Evolutionary conservation across 2,888 invertebrate genomes (phyloP), one percentile per base, ranked within the genome.

Genomic region (Parnassius smintheus): DNA sequence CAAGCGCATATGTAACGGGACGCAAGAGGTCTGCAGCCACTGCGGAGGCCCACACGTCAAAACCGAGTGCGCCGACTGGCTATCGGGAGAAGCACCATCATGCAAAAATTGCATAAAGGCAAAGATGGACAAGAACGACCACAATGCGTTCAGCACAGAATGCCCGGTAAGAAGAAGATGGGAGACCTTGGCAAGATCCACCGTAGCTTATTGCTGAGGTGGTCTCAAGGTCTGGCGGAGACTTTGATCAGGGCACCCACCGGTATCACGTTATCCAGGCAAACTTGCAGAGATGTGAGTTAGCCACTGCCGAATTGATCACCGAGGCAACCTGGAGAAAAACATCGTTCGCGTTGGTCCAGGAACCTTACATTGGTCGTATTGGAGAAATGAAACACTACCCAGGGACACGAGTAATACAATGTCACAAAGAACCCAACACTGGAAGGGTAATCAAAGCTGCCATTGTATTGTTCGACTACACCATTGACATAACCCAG

Each of bases 381-480:
- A 44, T 44, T 10, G 44, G 44, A 2, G 44, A 44, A 11, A 44
- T 44, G 44, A 44, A 11, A 11, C 44, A 44, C 11, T 44, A 44
- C 44, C 44, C 25, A 2, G 25, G 25, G 25, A 25, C 25, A 25
- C 25, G 25, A 25, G 4, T 25, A 25, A 25, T 25, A 44, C 44
- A 44, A 11, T 44, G 44, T 11, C 11, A 44, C 11, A 44, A 10
- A 11, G 11, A 11, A 9, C 44, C 9, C 9, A 44, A 13, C n/a
- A 41, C 9, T 12, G 11, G 25, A 2, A 45, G 25, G 25, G 48
- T 42, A 8, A 9, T 65, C 10, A 64, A 64, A 13, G 59, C 67
- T 0, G 67, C 67, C 12, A 60, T 67, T 2, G 50, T 56, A 44
- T 10, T 67, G 1, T 59, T 67, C 12, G 61, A 64, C 44, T 35